Evolutionary conservation across 2,888 invertebrate genomes (phyloP).

Genomic region (Philaethria dido): DNA sequence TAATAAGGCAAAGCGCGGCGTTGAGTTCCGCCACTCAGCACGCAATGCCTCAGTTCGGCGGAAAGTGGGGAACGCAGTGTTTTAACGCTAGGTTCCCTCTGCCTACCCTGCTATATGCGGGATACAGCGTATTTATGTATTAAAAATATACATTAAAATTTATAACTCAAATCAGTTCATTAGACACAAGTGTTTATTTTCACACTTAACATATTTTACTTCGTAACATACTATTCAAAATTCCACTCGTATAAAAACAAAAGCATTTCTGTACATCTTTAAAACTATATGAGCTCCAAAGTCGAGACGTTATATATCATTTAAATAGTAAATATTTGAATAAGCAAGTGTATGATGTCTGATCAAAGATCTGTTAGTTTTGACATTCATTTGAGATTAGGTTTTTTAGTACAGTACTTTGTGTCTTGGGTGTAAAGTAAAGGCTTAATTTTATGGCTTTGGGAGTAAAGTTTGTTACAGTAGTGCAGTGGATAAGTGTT

Average conservation of each 20-base stretch:
- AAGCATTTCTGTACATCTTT: background rate
- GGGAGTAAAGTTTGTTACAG: too few relatives aligned
- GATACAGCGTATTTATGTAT: too few relatives aligned
- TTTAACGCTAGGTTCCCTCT: too few relatives aligned
- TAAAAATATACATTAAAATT: background rate
- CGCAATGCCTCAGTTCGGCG: too few relatives aligned
- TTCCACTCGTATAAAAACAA: background rate
- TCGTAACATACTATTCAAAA: background rate
- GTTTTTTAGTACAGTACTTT: background rate
- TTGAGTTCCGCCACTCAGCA: too few relatives aligned
- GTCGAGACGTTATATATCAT: slow-evolving; percentile 10
- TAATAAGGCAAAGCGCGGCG: too few relatives aligned
- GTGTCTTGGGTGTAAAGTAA: background rate
- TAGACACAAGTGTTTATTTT: background rate
- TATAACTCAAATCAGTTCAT: background rate
- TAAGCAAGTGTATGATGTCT: background rate
- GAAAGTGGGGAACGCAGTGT: too few relatives aligned
- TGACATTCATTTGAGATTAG: background rate
- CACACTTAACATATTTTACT: background rate
- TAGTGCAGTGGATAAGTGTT: too few relatives aligned
- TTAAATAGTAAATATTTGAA: slow-evolving; percentile 10
- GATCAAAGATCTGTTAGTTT: background rate
- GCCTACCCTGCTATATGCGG: too few relatives aligned
- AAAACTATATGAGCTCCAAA: background rate
- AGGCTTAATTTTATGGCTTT: too few relatives aligned